A percentile compares a stretch with the other conserved stretches of the same genome.
Evolutionary conservation across 2,113 vertebrate genomes (phyloP).

Genomic region (Nansenia antarctica): DNA sequence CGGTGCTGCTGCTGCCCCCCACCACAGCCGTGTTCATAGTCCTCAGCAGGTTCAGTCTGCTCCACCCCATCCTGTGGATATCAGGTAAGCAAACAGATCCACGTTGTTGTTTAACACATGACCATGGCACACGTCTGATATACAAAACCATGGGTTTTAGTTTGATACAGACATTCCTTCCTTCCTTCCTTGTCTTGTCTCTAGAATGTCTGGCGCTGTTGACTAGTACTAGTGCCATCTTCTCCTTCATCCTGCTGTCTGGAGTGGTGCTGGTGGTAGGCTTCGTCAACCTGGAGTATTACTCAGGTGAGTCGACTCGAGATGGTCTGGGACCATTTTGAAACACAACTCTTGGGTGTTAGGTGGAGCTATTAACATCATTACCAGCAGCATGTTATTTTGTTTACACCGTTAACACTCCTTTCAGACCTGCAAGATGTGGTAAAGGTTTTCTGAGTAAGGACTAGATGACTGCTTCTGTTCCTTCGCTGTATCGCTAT

Average conservation of each 20-base stretch:
- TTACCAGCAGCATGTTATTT: too few relatives aligned
- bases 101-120: too few relatives aligned
- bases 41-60: conserved; percentile 78
- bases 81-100: conserved; percentile 70
- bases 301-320: conserved; percentile 78
- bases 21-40: conserved; percentile 80
- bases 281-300: conserved; percentile 87
- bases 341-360: background rate
- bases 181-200: conserved; percentile 10
- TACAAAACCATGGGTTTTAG: background rate
- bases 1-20: conserved; percentile 83
- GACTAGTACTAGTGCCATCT: conserved; percentile 77
- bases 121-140: background rate
- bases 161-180: background rate
- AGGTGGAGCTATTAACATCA: background rate
- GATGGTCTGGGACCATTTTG: too few relatives aligned
- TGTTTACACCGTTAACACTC: too few relatives aligned
- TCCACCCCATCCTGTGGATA: conserved; percentile 86
- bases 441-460: too few relatives aligned
- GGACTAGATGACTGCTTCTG: too few relatives aligned
- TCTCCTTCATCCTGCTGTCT: conserved; percentile 83
- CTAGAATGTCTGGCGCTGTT: conserved; percentile 82
- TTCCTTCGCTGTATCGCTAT: too few relatives aligned
- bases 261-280: conserved; percentile 81
- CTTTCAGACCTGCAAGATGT: too few relatives aligned